phyloP scores from a whole-genome alignment of 2,113 vertebrate species.

The Catharus minimus region DNA sequence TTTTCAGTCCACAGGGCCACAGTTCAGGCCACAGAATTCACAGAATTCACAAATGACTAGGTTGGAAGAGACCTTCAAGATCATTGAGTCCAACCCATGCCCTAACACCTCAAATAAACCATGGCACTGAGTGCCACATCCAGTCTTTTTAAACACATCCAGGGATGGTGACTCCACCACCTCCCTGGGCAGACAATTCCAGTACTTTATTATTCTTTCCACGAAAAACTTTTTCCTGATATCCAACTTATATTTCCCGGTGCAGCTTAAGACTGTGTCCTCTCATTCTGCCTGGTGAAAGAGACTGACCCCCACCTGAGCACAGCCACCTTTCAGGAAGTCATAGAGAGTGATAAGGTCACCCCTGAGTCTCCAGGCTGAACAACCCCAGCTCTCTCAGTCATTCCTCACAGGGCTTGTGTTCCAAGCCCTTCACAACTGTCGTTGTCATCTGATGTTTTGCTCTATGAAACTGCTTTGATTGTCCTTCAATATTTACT shows the following conservation, averaged over 20 bases:
- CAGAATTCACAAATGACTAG: too few species aligned
- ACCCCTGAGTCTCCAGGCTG: too few species aligned
- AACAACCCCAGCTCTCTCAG: neutral
- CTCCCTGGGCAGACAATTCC: rapidly evolving
- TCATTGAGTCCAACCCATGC: neutral
- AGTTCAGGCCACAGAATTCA: neutral
- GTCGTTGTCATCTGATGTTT: neutral
- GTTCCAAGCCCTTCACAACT: neutral
- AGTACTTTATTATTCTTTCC: neutral
- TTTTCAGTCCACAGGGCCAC: neutral
- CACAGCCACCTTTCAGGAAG: too few species aligned
- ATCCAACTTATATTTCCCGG: neutral
- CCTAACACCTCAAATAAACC: neutral
- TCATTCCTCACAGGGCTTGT: rapidly evolving
- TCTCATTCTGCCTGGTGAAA: neutral
- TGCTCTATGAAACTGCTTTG: neutral
- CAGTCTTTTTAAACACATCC: neutral
- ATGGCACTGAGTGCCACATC: rapidly evolving
- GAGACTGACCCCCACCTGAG: neutral
- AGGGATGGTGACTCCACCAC: neutral
- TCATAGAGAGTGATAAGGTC: too few species aligned
- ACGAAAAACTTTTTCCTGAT: rapidly evolving
- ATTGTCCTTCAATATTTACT: neutral
- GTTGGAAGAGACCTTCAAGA: neutral
- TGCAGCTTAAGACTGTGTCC: rapidly evolving